Base-by-base conservation (phyloP, 2,797 vertebrate genomes). In the Balearica regulorum region DNA sequence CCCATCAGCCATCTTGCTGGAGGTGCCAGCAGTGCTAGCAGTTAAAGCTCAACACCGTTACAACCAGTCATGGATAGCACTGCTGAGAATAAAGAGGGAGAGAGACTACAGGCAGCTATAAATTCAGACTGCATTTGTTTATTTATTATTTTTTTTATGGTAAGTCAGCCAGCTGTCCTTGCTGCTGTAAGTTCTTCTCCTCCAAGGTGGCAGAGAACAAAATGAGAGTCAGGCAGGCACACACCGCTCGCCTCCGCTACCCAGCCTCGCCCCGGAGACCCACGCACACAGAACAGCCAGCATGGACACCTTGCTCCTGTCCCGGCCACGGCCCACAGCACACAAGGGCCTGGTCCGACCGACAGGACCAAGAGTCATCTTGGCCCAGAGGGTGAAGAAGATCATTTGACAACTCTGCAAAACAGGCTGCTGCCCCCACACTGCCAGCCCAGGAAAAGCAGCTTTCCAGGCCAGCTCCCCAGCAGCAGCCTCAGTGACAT, bases 291-390 rank as follows among this genome's bases (percentile, higher is more conserved):
- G 18, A 28, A 28, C 4, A 4, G 54, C 54, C 8, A 1, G 3
- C 51, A 20, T 11, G 11, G 2, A 4, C 15, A 2, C n/a, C 25
- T 10, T 1, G 2, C 46, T 62, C 3, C 57, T 2, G 6, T 12
- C 44, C 73, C 7, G 21, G 44, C n/a, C 19, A 10, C n/a, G 6
- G 28, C 26, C n/a, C 44, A 2, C 35, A 3, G 13, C 18, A 28
- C 13, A 0, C 43, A 9, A 17, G n/a, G 12, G 43, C 35, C 68
- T 1, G 0, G 4, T 1, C 4, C 6, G 2, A 5, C 55, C 1
- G 2, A 11, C 44, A 22, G n/a, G n/a, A 5, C 3, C 5, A 24
- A 8, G n/a, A 54, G 29, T 0, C 5, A 39, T 2, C 26, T 57
- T 24, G 3, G 70, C 13, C n/a, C 21, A 1, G 13, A 28, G 43